phyloP scores from a whole-genome alignment of 2,888 invertebrate genomes.

The Hermaeophaga mercurialis region DNA sequence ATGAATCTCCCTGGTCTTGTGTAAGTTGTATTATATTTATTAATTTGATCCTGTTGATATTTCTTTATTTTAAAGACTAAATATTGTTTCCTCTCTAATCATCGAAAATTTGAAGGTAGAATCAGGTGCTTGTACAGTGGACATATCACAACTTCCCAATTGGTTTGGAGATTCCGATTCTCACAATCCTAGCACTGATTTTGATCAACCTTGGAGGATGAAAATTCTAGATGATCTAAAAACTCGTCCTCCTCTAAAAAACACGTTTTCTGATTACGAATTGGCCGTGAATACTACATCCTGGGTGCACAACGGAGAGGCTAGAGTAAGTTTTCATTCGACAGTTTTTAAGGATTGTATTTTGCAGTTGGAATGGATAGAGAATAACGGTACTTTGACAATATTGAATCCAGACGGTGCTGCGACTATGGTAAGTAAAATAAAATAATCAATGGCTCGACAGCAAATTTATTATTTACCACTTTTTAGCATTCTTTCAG shows the following conservation, averaged over 20 bases:
- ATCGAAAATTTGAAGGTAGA: conserved; percentile 38
- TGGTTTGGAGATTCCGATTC: conserved; percentile 62
- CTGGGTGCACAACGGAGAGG: conserved; percentile 85
- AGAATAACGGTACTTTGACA: conserved; percentile 66
- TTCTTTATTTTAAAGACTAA: no score
- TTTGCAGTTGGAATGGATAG: conserved; percentile 83
- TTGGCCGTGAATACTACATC: conserved; percentile 83
- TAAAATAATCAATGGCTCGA: neutral
- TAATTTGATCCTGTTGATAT: no score
- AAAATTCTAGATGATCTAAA: conserved; percentile 73
- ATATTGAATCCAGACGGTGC: conserved; percentile 80
- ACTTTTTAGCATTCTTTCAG: conserved; percentile 67
- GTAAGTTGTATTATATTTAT: conserved; percentile 46
- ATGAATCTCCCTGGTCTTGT: conserved; percentile 81
- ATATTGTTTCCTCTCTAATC: conserved; percentile 52
- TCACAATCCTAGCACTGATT: conserved; percentile 62
- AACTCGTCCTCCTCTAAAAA: conserved; percentile 56
- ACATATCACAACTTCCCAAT: conserved; percentile 74
- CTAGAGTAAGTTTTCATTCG: conserved; percentile 59
- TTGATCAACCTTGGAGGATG: conserved; percentile 76
- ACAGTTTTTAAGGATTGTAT: conserved; percentile 73
- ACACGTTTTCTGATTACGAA: conserved; percentile 62
- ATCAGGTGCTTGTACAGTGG: conserved; percentile 75
- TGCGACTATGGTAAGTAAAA: conserved; percentile 70
- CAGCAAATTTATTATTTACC: neutral